These are phyloP conservation scores for Pogonomyrmex barbatus DNA, from an alignment of 1,140 invertebrate species.

Conservation along the genomic window DNA sequence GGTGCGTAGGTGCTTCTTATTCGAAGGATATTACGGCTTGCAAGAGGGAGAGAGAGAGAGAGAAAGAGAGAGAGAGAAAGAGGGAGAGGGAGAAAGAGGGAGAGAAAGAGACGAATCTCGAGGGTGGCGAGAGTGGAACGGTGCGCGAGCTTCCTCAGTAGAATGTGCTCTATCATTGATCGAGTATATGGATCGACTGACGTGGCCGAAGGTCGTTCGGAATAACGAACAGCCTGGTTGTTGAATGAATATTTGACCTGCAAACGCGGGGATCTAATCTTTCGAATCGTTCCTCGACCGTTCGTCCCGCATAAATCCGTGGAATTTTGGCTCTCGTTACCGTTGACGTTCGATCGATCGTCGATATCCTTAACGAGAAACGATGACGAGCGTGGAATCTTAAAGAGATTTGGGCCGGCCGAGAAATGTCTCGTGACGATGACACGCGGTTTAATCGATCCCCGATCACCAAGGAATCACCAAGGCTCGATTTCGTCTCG, in stretches of 20 bases:
- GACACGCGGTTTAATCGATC: constrained; percentile 41
- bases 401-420: background rate
- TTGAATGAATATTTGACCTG: constrained; percentile 27
- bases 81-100: background rate
- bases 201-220: constrained; percentile 44
- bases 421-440: background rate
- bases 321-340: background rate
- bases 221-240: background rate
- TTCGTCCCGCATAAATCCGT: background rate
- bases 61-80: background rate
- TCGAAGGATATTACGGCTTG: background rate
- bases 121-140: background rate
- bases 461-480: background rate
- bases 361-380: constrained; percentile 14
- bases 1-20: constrained; percentile 8
- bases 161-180: constrained; percentile 38
- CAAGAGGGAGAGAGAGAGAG: background rate
- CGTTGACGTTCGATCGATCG: background rate
- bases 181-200: constrained; percentile 29
- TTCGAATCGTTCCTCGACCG: background rate
- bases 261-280: background rate
- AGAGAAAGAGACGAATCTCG: background rate
- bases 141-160: constrained; percentile 5
- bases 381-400: background rate
- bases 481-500: background rate